Evolutionary conservation across 2,113 vertebrate species (phyloP).

Genomic region (Puffinus mauretanicus): DNA sequence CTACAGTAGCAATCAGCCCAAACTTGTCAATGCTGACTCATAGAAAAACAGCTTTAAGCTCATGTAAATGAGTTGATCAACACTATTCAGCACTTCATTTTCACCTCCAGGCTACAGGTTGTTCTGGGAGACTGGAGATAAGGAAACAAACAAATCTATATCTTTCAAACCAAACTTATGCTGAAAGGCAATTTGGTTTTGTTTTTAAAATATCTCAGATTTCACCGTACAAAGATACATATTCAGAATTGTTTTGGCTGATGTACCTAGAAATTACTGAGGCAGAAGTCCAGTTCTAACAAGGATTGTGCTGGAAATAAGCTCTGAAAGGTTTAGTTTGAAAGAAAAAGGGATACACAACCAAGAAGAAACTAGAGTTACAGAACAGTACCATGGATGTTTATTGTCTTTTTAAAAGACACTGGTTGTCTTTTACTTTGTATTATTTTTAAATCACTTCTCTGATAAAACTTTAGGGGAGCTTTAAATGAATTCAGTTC

Average conservation of each 20-base stretch:
- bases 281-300: background rate
- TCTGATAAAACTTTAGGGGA: background rate
- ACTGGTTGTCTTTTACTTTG: rapidly evolving
- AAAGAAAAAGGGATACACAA: background rate
- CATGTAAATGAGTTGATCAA: background rate
- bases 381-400: background rate
- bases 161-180: background rate
- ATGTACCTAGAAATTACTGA: background rate
- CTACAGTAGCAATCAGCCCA: background rate
- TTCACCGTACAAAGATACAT: background rate
- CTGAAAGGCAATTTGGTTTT: background rate
- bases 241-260: background rate
- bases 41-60: background rate
- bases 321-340: background rate
- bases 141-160: background rate
- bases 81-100: background rate
- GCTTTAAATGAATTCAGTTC: background rate
- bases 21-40: background rate
- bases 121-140: rapidly evolving
- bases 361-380: background rate
- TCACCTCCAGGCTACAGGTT: background rate
- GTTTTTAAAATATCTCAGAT: background rate
- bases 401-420: background rate
- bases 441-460: background rate
- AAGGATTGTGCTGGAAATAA: background rate